A percentile compares a stretch with the other conserved stretches of the same genome.
These are phyloP conservation scores for Bujurquina vittata DNA, from an alignment of 2,113 vertebrate genomes.

Conservation along the genomic window DNA sequence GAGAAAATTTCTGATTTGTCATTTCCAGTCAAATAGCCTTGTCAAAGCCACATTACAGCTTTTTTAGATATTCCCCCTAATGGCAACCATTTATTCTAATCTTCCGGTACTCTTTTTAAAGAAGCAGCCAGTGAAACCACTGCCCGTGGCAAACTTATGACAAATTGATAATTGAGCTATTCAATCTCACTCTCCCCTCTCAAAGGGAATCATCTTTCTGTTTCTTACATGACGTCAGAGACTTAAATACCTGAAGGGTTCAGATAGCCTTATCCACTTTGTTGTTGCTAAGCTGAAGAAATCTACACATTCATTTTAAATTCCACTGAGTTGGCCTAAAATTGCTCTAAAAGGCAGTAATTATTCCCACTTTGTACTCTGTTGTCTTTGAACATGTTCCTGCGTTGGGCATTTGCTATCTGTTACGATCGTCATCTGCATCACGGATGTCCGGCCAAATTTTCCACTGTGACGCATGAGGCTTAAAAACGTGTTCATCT, in stretches of 20 bases:
- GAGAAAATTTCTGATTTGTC: background rate
- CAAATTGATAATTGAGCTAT: slow-evolving; percentile 36
- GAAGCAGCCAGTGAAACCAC: background rate
- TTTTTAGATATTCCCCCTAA: background rate
- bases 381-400: slow-evolving; percentile 53
- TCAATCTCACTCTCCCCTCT: slow-evolving; percentile 3
- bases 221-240: slow-evolving; percentile 21
- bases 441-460: slow-evolving; percentile 51
- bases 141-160: slow-evolving; percentile 9
- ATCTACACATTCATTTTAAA: slow-evolving; percentile 39
- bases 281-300: slow-evolving; percentile 42
- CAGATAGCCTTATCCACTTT: slow-evolving; percentile 35
- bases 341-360: slow-evolving; percentile 43
- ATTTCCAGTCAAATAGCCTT: slow-evolving; percentile 2
- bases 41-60: background rate
- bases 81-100: background rate
- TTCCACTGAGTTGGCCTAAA: slow-evolving; percentile 20
- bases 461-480: slow-evolving; percentile 53
- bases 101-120: background rate
- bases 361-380: slow-evolving; percentile 41
- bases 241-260: slow-evolving; percentile 26
- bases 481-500: slow-evolving; percentile 20
- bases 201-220: slow-evolving; percentile 6
- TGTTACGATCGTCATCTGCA: slow-evolving; percentile 48
- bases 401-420: slow-evolving; percentile 44